A percentile compares a stretch with the other conserved stretches of the same genome.
Evolutionary conservation across 2,797 vertebrate genomes (phyloP).

Genomic region (Thaleichthys pacificus): DNA sequence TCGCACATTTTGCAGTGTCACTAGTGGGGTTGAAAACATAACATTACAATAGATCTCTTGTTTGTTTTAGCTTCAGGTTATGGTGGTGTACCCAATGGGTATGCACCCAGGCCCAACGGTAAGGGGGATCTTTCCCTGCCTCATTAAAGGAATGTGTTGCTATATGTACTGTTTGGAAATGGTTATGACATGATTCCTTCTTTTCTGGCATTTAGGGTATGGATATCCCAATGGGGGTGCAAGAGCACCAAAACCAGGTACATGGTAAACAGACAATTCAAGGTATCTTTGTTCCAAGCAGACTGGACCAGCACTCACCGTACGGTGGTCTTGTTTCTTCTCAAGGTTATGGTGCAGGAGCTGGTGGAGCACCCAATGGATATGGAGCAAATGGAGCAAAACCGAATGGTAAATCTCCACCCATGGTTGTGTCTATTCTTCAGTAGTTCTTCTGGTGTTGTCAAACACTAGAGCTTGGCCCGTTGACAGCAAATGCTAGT

Average conservation of each 20-base stretch:
- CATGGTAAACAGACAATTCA: background rate
- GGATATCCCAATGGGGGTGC: slow-evolving; percentile 41
- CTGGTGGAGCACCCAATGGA: slow-evolving; percentile 41
- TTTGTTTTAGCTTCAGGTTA: slow-evolving; percentile 40
- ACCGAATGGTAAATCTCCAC: slow-evolving; percentile 15
- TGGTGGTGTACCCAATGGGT: slow-evolving; percentile 45
- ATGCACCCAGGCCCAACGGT: slow-evolving; percentile 51
- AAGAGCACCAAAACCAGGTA: slow-evolving; percentile 58
- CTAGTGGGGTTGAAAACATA: background rate
- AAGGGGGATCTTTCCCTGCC: background rate
- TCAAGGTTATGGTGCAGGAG: slow-evolving; percentile 39
- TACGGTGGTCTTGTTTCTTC: background rate
- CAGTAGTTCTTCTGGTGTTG: background rate
- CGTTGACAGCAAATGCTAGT: too few species aligned
- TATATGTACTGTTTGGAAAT: background rate
- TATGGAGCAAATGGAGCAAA: slow-evolving; percentile 43
- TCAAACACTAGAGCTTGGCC: too few species aligned
- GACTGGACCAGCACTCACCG: background rate
- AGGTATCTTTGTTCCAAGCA: background rate
- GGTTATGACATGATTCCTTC: too few species aligned
- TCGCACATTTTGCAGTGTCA: too few species aligned
- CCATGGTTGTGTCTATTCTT: background rate
- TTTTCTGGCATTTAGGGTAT: slow-evolving; percentile 49
- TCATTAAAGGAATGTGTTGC: background rate
- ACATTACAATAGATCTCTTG: background rate